phyloP scores from a whole-genome alignment of 2,797 vertebrate species.

The Furcifer pardalis region DNA sequence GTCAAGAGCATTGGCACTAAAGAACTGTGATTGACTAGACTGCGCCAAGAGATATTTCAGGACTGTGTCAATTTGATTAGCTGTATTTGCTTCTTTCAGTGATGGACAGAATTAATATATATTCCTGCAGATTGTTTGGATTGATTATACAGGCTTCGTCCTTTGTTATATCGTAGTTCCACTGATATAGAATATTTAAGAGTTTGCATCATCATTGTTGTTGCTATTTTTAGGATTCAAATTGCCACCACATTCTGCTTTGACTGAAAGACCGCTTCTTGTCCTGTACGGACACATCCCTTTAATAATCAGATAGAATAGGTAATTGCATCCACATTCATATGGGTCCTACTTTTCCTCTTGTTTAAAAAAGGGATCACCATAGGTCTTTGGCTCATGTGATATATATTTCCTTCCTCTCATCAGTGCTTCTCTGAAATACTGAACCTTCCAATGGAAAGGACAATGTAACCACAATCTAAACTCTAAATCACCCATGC shows the following conservation, averaged over 20 bases:
- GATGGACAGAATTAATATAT: background rate
- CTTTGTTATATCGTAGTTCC: background rate
- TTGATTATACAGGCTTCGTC: background rate
- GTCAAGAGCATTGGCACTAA: conserved; percentile 17
- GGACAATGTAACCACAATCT: background rate
- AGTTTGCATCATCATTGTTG: background rate
- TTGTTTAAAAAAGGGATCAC: background rate
- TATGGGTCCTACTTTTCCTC: background rate
- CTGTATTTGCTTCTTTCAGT: conserved; percentile 24
- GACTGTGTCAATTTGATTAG: conserved; percentile 1
- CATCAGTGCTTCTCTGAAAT: background rate
- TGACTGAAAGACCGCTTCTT: background rate
- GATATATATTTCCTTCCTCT: background rate
- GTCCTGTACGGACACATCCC: background rate
- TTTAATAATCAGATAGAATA: background rate
- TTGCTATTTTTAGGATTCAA: background rate
- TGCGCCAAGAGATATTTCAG: background rate
- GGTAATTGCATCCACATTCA: background rate
- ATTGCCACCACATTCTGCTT: background rate
- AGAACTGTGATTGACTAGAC: conserved; percentile 21
- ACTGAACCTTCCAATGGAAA: background rate
- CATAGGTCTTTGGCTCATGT: background rate
- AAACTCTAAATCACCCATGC: background rate
- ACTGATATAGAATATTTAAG: background rate
- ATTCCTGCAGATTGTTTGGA: background rate